Evolutionary conservation across 1,140 invertebrate species (phyloP).

Genomic region (Platorchestia sp.): DNA sequence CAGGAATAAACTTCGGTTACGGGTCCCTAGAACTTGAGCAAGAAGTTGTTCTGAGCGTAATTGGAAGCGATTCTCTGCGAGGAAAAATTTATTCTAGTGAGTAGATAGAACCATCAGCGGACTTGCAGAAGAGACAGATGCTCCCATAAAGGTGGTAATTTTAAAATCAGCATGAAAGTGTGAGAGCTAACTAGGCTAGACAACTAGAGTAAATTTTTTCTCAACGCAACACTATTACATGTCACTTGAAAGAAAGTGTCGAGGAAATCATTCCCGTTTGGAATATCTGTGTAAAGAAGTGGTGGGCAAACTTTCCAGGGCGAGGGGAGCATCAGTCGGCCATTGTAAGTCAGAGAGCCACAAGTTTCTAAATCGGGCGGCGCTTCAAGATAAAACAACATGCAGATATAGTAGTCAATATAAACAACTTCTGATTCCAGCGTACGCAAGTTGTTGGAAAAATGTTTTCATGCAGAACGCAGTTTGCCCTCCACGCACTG

Average conservation of each 20-base stretch:
- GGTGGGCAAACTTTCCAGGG: too few species aligned
- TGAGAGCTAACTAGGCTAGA: background rate
- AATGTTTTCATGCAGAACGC: too few species aligned
- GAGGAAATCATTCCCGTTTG: background rate
- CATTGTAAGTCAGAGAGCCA: too few species aligned
- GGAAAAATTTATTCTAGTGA: background rate
- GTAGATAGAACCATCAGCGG: background rate
- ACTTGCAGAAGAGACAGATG: background rate
- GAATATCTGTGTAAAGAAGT: too few species aligned
- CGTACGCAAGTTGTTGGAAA: too few species aligned
- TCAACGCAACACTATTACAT: background rate
- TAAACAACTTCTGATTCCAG: too few species aligned
- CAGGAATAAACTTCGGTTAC: background rate
- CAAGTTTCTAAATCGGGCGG: too few species aligned
- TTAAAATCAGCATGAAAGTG: background rate
- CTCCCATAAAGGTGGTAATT: background rate
- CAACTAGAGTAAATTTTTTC: background rate
- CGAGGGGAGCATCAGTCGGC: too few species aligned
- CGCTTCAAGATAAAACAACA: too few species aligned
- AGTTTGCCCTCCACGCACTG: too few species aligned
- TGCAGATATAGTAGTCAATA: too few species aligned
- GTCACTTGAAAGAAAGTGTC: background rate
- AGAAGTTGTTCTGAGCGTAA: background rate
- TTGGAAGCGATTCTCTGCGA: background rate
- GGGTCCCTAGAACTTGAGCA: background rate